Conservation (phyloP, 1,140 invertebrate genomes). For the Cryptotermes secundus region DNA sequence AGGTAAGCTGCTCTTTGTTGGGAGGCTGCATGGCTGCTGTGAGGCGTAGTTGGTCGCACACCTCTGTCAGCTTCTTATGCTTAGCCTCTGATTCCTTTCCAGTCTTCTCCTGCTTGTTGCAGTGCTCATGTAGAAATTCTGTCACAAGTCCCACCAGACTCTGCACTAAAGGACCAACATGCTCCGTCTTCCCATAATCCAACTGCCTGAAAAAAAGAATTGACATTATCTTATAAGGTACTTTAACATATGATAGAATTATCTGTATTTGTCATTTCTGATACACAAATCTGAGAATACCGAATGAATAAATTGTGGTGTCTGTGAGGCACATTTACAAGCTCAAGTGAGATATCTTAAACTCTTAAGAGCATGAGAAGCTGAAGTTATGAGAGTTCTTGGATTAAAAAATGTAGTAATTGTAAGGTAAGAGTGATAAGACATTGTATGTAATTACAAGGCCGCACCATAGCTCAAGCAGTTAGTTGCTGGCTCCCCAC, state of each 20-base stretch:
- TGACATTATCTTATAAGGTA: neutral
- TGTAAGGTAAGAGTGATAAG: no score
- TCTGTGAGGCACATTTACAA: no score
- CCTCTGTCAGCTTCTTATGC: slow-evolving; percentile 29
- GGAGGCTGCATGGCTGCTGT: slow-evolving; percentile 26
- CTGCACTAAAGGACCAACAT: slow-evolving; percentile 42
- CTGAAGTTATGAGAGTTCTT: no score
- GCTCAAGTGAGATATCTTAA: no score
- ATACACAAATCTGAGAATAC: no score
- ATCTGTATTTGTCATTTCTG: no score
- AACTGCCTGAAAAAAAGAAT: slow-evolving; percentile 41
- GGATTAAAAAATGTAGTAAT: no score
- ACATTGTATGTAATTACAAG: no score
- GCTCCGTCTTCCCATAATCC: slow-evolving; percentile 40
- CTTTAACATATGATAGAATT: neutral
- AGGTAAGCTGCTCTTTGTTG: slow-evolving; percentile 37
- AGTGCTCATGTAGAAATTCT: slow-evolving; percentile 42
- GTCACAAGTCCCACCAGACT: slow-evolving; percentile 42
- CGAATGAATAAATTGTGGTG: no score
- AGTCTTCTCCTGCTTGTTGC: neutral
- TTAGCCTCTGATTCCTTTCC: slow-evolving; percentile 25
- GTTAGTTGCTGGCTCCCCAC: no score
- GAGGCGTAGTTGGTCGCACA: slow-evolving; percentile 36
- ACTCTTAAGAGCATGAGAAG: no score
- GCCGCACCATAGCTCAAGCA: no score